Percentiles rank a stretch among this genome's conserved stretches.
Evolutionary conservation across 2,113 vertebrate genomes (phyloP).

Genomic region (Platichthys flesus): DNA sequence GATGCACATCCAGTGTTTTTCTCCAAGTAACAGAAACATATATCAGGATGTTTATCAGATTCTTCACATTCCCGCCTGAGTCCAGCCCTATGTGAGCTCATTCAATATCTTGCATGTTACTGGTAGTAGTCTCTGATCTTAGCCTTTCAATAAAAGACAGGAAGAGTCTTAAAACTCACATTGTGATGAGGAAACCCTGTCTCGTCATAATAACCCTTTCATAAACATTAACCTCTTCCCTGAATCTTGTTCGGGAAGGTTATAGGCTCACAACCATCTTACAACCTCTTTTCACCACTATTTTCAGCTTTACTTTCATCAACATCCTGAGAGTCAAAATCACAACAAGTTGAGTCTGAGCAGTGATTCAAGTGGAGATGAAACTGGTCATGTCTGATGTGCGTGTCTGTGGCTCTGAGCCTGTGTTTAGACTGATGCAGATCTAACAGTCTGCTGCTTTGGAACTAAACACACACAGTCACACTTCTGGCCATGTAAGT

Average conservation of each 20-base stretch:
- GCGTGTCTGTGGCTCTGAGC: slow-evolving; percentile 19
- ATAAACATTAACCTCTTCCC: slow-evolving; percentile 6
- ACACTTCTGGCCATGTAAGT: slow-evolving; percentile 7
- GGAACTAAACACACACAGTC: slow-evolving; percentile 56
- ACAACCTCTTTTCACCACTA: neutral
- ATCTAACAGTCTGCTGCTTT: slow-evolving; percentile 66
- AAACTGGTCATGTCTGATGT: slow-evolving; percentile 21
- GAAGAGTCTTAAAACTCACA: slow-evolving; percentile 32
- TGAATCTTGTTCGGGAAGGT: neutral
- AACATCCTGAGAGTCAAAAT: slow-evolving; percentile 21
- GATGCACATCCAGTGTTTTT: slow-evolving; percentile 63
- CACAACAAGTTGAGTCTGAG: slow-evolving; percentile 20
- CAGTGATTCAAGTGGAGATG: slow-evolving; percentile 34
- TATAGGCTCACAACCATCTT: slow-evolving; percentile 13
- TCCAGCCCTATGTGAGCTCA: slow-evolving; percentile 46
- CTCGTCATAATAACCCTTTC: slow-evolving; percentile 14
- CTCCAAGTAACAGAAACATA: slow-evolving; percentile 33
- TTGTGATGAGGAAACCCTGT: slow-evolving; percentile 39
- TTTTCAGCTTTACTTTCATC: slow-evolving; percentile 14
- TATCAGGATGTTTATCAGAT: slow-evolving; percentile 26
- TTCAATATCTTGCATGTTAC: slow-evolving; percentile 27
- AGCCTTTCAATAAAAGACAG: slow-evolving; percentile 33
- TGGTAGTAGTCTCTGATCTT: slow-evolving; percentile 46
- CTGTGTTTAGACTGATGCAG: slow-evolving; percentile 34
- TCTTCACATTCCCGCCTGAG: slow-evolving; percentile 44